Percentiles rank a stretch among this genome's conserved stretches.
These are phyloP conservation scores for Hypocryptadius cinnamomeus DNA, from an alignment of 2,113 vertebrate species.

Conservation along the genomic window DNA sequence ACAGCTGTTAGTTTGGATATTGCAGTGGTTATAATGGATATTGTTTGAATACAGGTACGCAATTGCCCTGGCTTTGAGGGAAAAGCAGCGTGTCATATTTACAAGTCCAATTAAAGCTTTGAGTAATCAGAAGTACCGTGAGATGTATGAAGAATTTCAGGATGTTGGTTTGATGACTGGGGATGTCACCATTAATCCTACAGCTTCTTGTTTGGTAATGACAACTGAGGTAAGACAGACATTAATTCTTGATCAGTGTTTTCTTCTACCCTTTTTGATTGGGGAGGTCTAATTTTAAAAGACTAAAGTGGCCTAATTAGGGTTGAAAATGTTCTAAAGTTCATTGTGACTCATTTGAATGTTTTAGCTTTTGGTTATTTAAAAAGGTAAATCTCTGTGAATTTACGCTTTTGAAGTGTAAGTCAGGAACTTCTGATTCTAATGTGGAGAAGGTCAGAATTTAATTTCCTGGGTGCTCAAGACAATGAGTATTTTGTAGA, in stretches of 20 bases:
- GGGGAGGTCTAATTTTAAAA: neutral
- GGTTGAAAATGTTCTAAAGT: neutral
- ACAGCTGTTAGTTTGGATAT: neutral
- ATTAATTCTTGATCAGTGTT: neutral
- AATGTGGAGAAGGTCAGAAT: neutral
- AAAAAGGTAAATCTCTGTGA: neutral
- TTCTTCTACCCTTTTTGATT: neutral
- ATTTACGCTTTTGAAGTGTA: neutral
- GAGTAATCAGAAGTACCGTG: slow-evolving; percentile 98
- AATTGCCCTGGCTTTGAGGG: slow-evolving; percentile 90
- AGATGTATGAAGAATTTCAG: slow-evolving; percentile 99
- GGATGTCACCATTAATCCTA: slow-evolving; percentile 98
- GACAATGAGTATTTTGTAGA: neutral
- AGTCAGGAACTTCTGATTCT: neutral
- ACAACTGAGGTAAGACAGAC: slow-evolving; percentile 86
- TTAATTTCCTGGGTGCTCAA: neutral
- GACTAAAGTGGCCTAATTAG: neutral
- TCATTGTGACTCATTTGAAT: neutral
- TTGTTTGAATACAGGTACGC: slow-evolving; percentile 79
- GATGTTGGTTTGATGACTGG: slow-evolving; percentile 98
- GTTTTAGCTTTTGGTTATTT: neutral
- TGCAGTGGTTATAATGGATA: neutral
- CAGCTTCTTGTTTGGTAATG: slow-evolving; percentile 97
- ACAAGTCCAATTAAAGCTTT: slow-evolving; percentile 98
- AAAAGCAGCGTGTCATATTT: slow-evolving; percentile 97